Evolutionary conservation across 2,113 vertebrate genomes (phyloP).

Genomic region (Hiodon tergisus): DNA sequence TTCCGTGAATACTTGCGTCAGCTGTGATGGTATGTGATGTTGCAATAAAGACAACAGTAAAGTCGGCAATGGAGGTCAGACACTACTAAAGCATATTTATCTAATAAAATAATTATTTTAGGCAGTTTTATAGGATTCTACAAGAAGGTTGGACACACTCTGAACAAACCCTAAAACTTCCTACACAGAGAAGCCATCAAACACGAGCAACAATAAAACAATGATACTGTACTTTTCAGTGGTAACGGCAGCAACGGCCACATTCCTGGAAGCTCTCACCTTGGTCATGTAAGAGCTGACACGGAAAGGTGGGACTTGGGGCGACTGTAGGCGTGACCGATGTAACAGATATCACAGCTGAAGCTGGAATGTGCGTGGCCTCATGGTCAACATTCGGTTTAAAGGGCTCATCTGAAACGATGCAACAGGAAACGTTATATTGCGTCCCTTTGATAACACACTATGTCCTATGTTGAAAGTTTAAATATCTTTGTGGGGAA

Average conservation of each 20-base stretch:
- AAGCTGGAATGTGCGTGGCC: constrained; percentile 82
- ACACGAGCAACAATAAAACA: not conserved
- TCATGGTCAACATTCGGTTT: constrained; percentile 91
- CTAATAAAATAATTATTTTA: no score
- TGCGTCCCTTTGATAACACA: no score
- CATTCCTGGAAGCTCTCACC: constrained; percentile 56
- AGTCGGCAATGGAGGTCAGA: not conserved
- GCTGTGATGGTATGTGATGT: not conserved
- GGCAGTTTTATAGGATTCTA: no score
- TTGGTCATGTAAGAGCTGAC: constrained; percentile 92
- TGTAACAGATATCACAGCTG: constrained; percentile 84
- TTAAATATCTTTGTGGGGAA: no score
- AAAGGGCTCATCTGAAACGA: constrained; percentile 80
- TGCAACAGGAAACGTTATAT: not conserved
- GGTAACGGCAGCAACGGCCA: not conserved
- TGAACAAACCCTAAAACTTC: not conserved
- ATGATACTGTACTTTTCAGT: not conserved
- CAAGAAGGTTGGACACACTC: not conserved
- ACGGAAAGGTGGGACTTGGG: constrained; percentile 72
- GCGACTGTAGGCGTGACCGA: constrained; percentile 68
- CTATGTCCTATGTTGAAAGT: no score
- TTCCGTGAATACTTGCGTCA: no score
- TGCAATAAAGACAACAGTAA: no score
- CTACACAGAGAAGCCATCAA: not conserved
- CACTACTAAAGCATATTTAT: no score